These are phyloP conservation scores for Pristionchus fissidentatus DNA, from an alignment of 2,888 invertebrate genomes.

Conservation along the genomic window DNA sequence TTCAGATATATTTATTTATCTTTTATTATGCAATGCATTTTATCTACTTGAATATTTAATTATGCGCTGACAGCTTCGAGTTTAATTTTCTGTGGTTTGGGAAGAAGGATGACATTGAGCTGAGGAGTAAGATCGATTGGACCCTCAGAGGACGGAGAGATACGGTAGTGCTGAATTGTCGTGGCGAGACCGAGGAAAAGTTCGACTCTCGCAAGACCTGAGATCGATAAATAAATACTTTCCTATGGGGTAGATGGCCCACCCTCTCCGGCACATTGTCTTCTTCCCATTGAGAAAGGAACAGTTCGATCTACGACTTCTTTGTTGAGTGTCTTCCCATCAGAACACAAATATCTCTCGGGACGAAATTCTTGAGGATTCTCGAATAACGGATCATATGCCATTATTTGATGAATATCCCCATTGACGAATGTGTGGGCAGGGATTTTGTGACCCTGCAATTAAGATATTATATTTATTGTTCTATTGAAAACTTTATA, in stretches of 20 bases:
- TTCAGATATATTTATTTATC: too few species aligned
- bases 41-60: too few species aligned
- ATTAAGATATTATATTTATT: too few species aligned
- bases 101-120: neutral
- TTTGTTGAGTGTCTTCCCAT: slow-evolving; percentile 8
- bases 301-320: slow-evolving; percentile 22
- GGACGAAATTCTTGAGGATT: slow-evolving; percentile 1
- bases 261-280: slow-evolving; percentile 19
- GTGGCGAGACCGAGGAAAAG: slow-evolving; percentile 13
- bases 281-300: slow-evolving; percentile 5
- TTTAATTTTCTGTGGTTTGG: slow-evolving; percentile 1
- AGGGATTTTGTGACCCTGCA: slow-evolving; percentile 11
- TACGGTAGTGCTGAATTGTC: slow-evolving; percentile 30
- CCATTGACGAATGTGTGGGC: neutral
- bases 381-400: slow-evolving; percentile 27
- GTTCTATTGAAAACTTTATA: too few species aligned
- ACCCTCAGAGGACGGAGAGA: slow-evolving; percentile 12
- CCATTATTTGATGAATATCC: slow-evolving; percentile 20
- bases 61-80: neutral
- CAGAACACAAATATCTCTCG: slow-evolving; percentile 1
- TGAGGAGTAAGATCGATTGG: slow-evolving; percentile 25
- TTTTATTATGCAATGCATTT: too few species aligned
- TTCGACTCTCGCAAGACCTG: slow-evolving; percentile 20
- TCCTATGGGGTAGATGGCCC: neutral
- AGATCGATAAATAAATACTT: neutral